Evolutionary conservation across 1,140 invertebrate species (phyloP).

Genomic region (Nasonia giraulti): DNA sequence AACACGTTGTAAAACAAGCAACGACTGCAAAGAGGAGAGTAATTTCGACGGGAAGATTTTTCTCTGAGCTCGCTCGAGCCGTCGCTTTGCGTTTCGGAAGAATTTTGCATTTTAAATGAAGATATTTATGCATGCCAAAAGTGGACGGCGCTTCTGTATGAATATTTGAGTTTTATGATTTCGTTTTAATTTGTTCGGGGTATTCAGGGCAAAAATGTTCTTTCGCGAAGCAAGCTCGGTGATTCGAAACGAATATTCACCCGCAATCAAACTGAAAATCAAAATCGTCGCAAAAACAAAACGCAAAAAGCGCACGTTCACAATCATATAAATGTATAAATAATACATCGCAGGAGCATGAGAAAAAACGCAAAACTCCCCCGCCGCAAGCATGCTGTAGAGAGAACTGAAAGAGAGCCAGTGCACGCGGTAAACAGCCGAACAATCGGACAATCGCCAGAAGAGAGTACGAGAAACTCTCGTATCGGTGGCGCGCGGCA

Average conservation of each 20-base stretch:
- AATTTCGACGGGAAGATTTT: conserved; percentile 5
- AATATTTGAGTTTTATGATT: conserved; percentile 25
- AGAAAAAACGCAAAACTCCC: conserved; percentile 17
- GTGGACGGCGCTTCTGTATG: not conserved
- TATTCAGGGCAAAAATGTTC: not conserved
- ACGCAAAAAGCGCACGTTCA: too few relatives aligned
- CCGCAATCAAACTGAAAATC: not conserved
- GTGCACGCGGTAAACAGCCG: conserved; percentile 17
- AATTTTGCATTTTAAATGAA: conserved; percentile 44
- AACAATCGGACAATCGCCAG: conserved; percentile 31
- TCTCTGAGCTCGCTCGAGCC: not conserved
- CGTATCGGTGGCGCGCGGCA: conserved; percentile 5
- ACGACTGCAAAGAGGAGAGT: not conserved
- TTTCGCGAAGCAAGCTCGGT: not conserved
- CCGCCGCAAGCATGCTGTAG: not conserved
- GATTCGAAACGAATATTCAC: too few relatives aligned
- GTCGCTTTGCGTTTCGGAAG: not conserved
- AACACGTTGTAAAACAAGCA: conserved; percentile 46
- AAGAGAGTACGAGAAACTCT: conserved; percentile 29
- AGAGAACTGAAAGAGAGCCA: not conserved
- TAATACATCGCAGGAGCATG: conserved; percentile 8
- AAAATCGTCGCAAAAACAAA: not conserved
- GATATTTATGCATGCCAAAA: conserved; percentile 18
- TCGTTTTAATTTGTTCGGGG: not conserved
- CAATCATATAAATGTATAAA: not conserved